Evolutionary conservation across 2,113 vertebrate species (phyloP).

Genomic region (Nibea coibor): DNA sequence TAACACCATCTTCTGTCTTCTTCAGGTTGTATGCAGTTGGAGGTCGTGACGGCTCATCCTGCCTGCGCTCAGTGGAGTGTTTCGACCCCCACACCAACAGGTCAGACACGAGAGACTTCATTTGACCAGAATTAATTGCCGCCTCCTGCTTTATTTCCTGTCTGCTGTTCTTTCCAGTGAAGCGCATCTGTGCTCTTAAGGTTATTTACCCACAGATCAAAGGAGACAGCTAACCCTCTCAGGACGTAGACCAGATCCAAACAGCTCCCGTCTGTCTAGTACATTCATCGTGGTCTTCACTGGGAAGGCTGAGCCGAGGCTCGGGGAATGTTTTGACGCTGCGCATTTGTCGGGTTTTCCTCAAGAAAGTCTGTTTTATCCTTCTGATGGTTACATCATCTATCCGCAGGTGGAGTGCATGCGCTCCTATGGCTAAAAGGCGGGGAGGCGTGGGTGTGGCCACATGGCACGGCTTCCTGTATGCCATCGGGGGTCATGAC

Average conservation of each 20-base stretch:
- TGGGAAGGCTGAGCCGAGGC: neutral
- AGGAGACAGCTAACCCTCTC: constrained; percentile 45
- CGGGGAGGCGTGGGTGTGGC: constrained; percentile 97
- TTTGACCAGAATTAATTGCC: constrained; percentile 44
- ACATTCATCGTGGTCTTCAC: constrained; percentile 33
- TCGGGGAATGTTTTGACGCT: neutral
- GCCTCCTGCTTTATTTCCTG: constrained; percentile 47
- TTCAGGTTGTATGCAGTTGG: constrained; percentile 96
- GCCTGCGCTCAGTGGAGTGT: constrained; percentile 97
- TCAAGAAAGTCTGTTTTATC: neutral
- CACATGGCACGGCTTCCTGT: constrained; percentile 96
- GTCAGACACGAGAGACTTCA: constrained; percentile 57
- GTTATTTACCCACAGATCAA: constrained; percentile 58
- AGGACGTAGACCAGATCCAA: constrained; percentile 26
- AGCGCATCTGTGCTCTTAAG: constrained; percentile 9
- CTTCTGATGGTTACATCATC: constrained; percentile 52
- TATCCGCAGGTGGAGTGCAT: constrained; percentile 92
- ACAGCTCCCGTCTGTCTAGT: constrained; percentile 20
- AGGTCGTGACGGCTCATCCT: constrained; percentile 97
- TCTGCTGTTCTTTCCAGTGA: constrained; percentile 17
- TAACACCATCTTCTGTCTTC: constrained; percentile 37
- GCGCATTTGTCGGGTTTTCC: too few relatives aligned
- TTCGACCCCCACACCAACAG: constrained; percentile 99
- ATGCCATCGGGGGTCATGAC: constrained; percentile 97
- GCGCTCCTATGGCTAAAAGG: constrained; percentile 96